These are phyloP conservation scores for Psilopogon haemacephalus DNA, from an alignment of 2,113 vertebrate genomes.

Conservation along the genomic window DNA sequence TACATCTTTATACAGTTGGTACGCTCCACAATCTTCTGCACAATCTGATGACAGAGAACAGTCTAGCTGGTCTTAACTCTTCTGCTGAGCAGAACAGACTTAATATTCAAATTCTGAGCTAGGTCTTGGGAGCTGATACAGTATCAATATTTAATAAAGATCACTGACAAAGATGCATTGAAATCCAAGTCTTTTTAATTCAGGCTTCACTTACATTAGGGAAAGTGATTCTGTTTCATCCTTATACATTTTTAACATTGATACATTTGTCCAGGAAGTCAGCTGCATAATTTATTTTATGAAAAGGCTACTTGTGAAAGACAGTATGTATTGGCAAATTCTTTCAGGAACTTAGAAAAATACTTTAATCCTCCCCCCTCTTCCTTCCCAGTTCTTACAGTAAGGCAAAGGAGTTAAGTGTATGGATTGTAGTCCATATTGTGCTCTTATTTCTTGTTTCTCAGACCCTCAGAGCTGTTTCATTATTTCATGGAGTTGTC, in stretches of 20 bases:
- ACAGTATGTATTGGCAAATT: not conserved
- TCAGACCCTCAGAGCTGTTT: not conserved
- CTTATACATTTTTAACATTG: slow-evolving; percentile 47
- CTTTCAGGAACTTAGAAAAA: not conserved
- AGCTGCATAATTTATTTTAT: slow-evolving; percentile 19
- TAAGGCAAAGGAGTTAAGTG: not conserved
- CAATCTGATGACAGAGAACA: not conserved
- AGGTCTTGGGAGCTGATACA: not conserved
- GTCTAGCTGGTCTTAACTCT: not conserved
- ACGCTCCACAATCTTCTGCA: accelerated
- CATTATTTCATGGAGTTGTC: not conserved
- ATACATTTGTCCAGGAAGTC: slow-evolving; percentile 11
- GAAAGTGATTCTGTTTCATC: not conserved
- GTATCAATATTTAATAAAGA: slow-evolving; percentile 37
- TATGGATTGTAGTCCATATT: not conserved
- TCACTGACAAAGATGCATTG: slow-evolving; percentile 13
- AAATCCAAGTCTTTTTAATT: slow-evolving; percentile 28
- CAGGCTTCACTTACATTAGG: not conserved
- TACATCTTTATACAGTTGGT: too few species aligned
- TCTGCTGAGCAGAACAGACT: not conserved
- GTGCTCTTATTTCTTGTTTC: not conserved
- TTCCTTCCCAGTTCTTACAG: not conserved
- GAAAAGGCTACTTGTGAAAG: not conserved
- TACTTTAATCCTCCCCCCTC: too few species aligned
- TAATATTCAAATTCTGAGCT: not conserved